Conservation (phyloP, 2,797 vertebrate genomes). For the Gadopsis bispinosus region DNA sequence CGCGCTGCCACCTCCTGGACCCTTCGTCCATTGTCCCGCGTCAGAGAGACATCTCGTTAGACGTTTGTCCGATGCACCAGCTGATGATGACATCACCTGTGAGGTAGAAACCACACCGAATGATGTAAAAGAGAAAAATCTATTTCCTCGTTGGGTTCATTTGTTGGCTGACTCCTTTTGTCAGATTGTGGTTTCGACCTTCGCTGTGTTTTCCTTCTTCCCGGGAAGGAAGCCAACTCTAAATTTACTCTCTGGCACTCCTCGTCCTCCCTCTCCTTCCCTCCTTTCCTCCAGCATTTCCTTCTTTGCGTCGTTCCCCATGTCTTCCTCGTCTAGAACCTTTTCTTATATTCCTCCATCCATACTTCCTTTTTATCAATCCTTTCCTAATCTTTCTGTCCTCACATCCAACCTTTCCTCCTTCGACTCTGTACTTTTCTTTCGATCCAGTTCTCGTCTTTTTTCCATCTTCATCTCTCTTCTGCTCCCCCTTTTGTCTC, state of each 20-base stretch:
- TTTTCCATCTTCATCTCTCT: neutral
- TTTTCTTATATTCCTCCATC: neutral
- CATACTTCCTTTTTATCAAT: neutral
- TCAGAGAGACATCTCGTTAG: neutral
- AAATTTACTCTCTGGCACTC: constrained; percentile 85
- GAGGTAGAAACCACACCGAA: constrained; percentile 2
- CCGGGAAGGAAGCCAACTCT: constrained; percentile 60
- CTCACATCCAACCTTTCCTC: neutral
- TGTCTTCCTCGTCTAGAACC: constrained; percentile 2
- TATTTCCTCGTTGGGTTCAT: constrained; percentile 8
- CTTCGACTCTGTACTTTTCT: neutral
- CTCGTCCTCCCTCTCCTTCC: constrained; percentile 11
- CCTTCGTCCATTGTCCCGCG: neutral
- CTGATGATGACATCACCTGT: constrained; percentile 14
- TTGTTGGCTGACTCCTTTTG: constrained; percentile 36
- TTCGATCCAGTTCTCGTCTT: neutral
- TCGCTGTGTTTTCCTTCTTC: constrained; percentile 24
- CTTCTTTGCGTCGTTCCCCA: neutral
- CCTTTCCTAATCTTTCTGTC: neutral
- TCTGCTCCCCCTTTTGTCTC: too few relatives aligned
- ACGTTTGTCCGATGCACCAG: too few relatives aligned
- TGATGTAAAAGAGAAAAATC: constrained; percentile 4
- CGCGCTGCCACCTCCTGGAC: neutral
- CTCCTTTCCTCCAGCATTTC: neutral
- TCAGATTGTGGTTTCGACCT: constrained; percentile 51